Conservation (phyloP, 2,888 invertebrate genomes). For the Arctia plantaginis region DNA sequence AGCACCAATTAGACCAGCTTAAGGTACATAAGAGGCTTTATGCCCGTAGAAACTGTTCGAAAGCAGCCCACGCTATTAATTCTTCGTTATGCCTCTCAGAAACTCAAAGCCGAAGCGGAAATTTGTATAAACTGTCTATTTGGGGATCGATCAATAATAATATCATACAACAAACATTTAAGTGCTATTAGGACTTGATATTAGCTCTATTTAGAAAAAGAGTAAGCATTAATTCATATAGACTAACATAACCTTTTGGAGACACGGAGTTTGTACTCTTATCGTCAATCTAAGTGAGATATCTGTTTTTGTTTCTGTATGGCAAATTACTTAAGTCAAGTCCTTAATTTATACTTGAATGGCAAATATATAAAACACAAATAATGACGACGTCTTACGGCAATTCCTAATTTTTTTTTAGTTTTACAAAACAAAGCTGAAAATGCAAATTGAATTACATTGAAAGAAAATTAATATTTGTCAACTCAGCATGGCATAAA, state of each 20-base stretch:
- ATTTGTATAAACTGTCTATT: slow-evolving; percentile 14
- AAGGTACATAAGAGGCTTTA: slow-evolving; percentile 48
- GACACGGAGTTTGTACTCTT: background rate
- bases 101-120: background rate
- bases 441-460: slow-evolving; percentile 30
- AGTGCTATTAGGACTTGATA: background rate
- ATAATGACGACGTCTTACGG: background rate
- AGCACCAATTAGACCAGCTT: slow-evolving; percentile 54
- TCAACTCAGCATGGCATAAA: slow-evolving; percentile 67
- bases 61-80: slow-evolving; percentile 22
- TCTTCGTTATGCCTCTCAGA: slow-evolving; percentile 24
- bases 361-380: background rate
- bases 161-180: background rate
- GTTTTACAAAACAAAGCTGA: background rate
- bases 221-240: background rate
- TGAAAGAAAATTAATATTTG: slow-evolving; percentile 55
- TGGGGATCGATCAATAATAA: slow-evolving; percentile 7
- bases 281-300: background rate
- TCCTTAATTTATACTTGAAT: background rate
- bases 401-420: background rate
- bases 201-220: background rate
- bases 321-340: background rate
- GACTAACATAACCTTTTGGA: background rate
- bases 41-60: slow-evolving; percentile 32
- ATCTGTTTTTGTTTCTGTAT: background rate